These are phyloP conservation scores for Teleogryllus occipitalis DNA, from an alignment of 1,140 invertebrate species.

Conservation along the genomic window DNA sequence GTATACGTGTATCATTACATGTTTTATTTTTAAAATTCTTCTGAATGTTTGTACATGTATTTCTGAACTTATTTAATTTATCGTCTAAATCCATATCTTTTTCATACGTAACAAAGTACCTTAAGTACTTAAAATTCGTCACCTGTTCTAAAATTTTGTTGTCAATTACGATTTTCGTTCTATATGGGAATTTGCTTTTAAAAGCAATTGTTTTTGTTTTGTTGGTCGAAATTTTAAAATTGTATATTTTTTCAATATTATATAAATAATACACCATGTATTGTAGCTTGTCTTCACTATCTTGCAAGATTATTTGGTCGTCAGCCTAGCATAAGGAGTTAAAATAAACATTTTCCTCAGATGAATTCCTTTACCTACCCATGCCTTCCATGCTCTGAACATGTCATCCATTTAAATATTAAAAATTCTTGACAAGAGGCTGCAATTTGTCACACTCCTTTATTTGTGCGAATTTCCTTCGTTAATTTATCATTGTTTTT, in stretches of 20 bases:
- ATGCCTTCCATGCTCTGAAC: not conserved
- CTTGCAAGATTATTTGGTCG: not conserved
- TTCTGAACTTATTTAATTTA: not conserved
- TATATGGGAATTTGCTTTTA: not conserved
- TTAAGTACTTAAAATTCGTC: not conserved
- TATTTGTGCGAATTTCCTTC: not conserved
- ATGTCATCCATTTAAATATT: not conserved
- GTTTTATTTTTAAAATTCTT: not conserved
- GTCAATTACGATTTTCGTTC: too few species aligned
- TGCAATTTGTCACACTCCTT: not conserved
- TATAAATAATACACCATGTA: not conserved
- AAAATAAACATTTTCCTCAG: not conserved
- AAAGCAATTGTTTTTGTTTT: not conserved
- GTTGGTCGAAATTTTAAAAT: not conserved
- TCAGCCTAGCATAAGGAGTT: not conserved
- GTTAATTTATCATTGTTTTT: not conserved
- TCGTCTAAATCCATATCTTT: not conserved
- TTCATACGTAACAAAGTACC: not conserved
- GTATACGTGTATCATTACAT: not conserved
- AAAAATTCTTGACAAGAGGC: not conserved
- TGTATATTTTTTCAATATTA: not conserved
- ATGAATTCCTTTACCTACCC: not conserved
- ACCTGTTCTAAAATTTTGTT: not conserved
- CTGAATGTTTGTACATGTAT: not conserved
- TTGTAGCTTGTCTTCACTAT: not conserved